phyloP scores from a whole-genome alignment of 2,888 invertebrate species.

The Athalia rosae region DNA sequence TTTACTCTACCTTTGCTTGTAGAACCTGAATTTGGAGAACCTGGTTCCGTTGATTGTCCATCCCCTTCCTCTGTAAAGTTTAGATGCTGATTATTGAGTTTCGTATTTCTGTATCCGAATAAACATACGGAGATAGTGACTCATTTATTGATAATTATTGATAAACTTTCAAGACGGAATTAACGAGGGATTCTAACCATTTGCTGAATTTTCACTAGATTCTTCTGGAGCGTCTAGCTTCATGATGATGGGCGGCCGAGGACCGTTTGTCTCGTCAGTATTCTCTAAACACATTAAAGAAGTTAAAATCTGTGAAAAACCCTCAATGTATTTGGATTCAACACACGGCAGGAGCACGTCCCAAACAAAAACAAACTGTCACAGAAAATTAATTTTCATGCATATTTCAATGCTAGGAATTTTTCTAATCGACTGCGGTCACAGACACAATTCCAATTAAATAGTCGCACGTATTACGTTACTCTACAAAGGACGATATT shows the following conservation, averaged over 20 bases:
- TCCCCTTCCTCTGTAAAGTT: conserved; percentile 58
- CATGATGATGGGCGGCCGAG: conserved; percentile 62
- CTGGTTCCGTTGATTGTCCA: conserved; percentile 56
- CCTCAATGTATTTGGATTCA: not conserved
- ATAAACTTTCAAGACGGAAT: conserved; percentile 15
- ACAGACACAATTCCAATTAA: conserved; percentile 4
- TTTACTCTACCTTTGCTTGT: conserved; percentile 53
- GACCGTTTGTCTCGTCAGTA: conserved; percentile 61
- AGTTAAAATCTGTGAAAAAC: conserved; percentile 9
- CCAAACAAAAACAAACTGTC: conserved; percentile 45
- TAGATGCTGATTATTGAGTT: not conserved
- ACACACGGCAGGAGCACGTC: not conserved
- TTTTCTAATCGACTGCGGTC: not conserved
- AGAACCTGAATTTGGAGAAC: conserved; percentile 55
- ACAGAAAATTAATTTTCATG: conserved; percentile 15
- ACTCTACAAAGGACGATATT: conserved; percentile 22
- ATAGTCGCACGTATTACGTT: not conserved
- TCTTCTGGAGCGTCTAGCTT: conserved; percentile 67
- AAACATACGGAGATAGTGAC: not conserved
- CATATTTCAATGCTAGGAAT: conserved; percentile 1
- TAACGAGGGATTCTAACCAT: conserved; percentile 57
- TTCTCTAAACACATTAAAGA: conserved; percentile 56
- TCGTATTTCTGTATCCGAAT: not conserved
- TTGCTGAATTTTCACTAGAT: conserved; percentile 62
- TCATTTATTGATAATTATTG: conserved; percentile 16